Base-by-base conservation (phyloP, 2,113 vertebrate species). In the Fukomys damarensis region DNA sequence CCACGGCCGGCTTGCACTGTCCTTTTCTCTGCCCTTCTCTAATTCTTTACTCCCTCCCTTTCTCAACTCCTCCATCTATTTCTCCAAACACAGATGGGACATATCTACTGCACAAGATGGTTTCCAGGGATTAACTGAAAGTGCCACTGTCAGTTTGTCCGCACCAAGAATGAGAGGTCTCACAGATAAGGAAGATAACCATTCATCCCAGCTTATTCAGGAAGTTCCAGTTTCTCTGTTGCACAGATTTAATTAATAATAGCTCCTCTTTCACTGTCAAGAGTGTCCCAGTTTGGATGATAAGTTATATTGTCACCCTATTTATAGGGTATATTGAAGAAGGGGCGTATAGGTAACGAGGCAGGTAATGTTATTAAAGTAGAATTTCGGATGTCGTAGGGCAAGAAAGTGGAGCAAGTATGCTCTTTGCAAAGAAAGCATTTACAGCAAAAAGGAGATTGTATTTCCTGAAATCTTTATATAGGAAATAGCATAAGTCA, bases 291-390 rank as follows among this genome's bases (percentile, higher is more conserved):
- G 43, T 79, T 93, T 89, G 61, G 41, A 93, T 89, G 52, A 80
- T 86, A 76, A 82, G 56, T 63, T 72, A 46, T 85, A 63, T 86
- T 80, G 63, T 90, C 63, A 93, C 30, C 91, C 91, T 96, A 86
- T 86, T 96, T 90, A 80, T 86, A 86, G 81, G 86, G 22, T n/a
- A 43, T 7, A 59, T 72, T 93, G 70, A 96, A 93, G 22, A 83
- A 70, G 86, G 30, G 38, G 61, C 86, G 68, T 49, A 86, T 38
- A 91, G 49, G 61, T 24, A 86, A 89, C 59, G 46, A 85, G 26
- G 35, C 28, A 61, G 59, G 28, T 70, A 59, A 89, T 38, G 32
- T 58, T 59, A 49, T 81, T 85, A 66, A 77, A 38, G 38, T 65
- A 94, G 59, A 58, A 77, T 70, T 77, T 89, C 41, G 32, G 61